These are phyloP conservation scores for Periophthalmus magnuspinnatus DNA, from an alignment of 2,797 vertebrate species.

Conservation along the genomic window DNA sequence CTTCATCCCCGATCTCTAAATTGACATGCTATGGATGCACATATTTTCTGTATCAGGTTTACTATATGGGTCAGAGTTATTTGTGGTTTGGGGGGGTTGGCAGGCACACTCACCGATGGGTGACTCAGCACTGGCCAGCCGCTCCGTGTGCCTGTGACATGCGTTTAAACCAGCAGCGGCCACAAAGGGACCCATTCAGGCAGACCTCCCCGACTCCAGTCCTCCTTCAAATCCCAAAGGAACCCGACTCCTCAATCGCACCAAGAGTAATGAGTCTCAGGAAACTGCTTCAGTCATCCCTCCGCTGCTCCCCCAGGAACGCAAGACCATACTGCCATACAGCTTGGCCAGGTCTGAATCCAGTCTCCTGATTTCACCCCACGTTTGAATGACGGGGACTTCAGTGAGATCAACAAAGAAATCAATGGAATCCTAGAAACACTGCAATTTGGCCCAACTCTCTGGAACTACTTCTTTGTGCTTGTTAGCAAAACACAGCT, in stretches of 20 bases:
- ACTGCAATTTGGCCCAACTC: constrained; percentile 33
- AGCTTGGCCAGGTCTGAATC: constrained; percentile 32
- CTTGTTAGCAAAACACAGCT: constrained; percentile 20
- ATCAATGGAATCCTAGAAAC: constrained; percentile 48
- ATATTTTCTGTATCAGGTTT: constrained; percentile 1
- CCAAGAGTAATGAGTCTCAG: constrained; percentile 60
- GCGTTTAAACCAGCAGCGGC: constrained; percentile 66
- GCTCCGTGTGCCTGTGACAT: constrained; percentile 68
- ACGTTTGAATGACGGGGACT: constrained; percentile 26
- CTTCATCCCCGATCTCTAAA: not conserved
- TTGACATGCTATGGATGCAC: not conserved
- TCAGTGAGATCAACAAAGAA: constrained; percentile 26
- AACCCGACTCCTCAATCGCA: constrained; percentile 63
- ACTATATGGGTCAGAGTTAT: constrained; percentile 26
- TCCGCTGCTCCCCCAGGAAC: constrained; percentile 23
- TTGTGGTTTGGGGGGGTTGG: constrained; percentile 37
- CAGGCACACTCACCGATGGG: constrained; percentile 35
- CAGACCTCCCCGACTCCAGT: constrained; percentile 41
- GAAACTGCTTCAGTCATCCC: constrained; percentile 51
- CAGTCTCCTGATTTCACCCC: constrained; percentile 42
- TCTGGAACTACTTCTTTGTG: constrained; percentile 21
- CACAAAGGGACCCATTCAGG: constrained; percentile 77
- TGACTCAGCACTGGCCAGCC: constrained; percentile 72
- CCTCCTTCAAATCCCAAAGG: constrained; percentile 69
- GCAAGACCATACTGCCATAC: constrained; percentile 54